Conservation (phyloP, 2,113 vertebrate genomes). For the Shinisaurus crocodilurus region DNA sequence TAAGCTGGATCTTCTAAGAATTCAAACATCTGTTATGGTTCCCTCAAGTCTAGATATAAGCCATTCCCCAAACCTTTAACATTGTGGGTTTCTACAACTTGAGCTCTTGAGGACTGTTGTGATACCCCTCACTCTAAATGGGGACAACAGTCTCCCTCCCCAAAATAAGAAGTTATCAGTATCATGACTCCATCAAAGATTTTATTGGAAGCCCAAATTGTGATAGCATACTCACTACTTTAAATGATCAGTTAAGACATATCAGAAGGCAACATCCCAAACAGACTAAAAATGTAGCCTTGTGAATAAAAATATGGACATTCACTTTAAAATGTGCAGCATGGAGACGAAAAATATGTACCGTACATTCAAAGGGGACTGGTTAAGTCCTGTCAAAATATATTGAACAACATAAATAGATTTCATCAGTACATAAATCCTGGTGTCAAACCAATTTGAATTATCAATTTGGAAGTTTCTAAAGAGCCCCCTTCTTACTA, state of each 20-base stretch:
- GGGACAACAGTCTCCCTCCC: background rate
- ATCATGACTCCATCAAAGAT: background rate
- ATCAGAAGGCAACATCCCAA: background rate
- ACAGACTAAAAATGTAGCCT: constrained; percentile 4
- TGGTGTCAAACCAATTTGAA: background rate
- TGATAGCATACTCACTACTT: constrained; percentile 2
- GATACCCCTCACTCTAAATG: background rate
- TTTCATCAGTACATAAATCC: constrained; percentile 3
- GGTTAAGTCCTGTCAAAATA: constrained; percentile 14
- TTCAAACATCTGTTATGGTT: background rate
- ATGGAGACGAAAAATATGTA: constrained; percentile 10
- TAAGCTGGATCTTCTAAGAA: background rate
- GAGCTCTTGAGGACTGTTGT: background rate
- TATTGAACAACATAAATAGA: background rate
- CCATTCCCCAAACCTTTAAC: background rate
- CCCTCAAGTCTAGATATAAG: background rate
- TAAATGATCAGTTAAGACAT: background rate
- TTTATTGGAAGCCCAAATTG: background rate
- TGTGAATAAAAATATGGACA: background rate
- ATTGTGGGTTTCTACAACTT: background rate
- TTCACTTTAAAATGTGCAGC: background rate
- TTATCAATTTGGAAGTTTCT: constrained; percentile 4
- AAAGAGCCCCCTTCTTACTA: background rate
- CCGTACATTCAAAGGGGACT: constrained; percentile 11
- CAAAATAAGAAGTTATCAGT: background rate